These are phyloP conservation scores for Xenus cinereus DNA, from an alignment of 2,113 vertebrate species.

Conservation along the genomic window DNA sequence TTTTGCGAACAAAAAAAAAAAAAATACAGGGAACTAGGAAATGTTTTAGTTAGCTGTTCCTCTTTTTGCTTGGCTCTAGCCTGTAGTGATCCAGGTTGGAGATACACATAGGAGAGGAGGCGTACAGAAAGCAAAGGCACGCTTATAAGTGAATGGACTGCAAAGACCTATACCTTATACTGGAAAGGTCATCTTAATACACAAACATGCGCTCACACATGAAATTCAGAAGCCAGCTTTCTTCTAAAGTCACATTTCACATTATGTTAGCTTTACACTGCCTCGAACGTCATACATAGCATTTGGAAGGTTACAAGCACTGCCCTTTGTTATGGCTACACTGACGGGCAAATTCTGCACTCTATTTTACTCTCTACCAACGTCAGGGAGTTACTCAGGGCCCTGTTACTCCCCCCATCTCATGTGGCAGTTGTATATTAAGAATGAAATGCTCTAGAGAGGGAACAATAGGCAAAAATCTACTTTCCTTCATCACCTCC, in stretches of 20 bases:
- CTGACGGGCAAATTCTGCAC: background rate
- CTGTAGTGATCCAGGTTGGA: background rate
- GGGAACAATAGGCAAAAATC: background rate
- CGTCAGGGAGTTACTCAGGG: background rate
- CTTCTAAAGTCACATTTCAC: background rate
- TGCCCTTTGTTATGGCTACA: background rate
- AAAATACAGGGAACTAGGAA: background rate
- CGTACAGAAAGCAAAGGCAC: background rate
- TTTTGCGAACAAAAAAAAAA: background rate
- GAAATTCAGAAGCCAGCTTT: background rate
- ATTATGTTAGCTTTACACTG: background rate
- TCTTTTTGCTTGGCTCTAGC: background rate
- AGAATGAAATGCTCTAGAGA: background rate
- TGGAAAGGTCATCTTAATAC: background rate
- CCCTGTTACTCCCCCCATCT: no score
- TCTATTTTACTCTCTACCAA: background rate
- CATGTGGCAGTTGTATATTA: background rate
- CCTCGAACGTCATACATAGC: fast-evolving
- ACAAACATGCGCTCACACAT: background rate
- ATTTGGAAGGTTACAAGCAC: background rate
- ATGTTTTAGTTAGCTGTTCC: background rate
- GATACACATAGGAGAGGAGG: background rate
- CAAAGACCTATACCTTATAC: background rate
- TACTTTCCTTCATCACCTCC: background rate
- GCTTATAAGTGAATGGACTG: background rate